phyloP scores from a whole-genome alignment of 2,113 vertebrate species.

The human (Homo sapiens) region DNA sequence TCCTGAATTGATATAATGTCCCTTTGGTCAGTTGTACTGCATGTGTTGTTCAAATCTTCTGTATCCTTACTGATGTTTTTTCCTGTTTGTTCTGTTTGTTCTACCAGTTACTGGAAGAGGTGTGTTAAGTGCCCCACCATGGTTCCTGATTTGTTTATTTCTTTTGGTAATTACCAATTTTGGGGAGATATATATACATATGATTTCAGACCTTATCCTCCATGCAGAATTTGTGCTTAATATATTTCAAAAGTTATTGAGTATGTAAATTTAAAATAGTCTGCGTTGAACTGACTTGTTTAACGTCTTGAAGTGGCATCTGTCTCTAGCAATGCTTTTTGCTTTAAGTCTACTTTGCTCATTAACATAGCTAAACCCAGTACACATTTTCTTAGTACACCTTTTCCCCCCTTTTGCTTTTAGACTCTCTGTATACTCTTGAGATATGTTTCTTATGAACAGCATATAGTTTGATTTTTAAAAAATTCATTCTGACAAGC shows the following conservation, averaged over 20 bases:
- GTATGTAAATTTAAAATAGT: background rate
- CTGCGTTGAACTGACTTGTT: background rate
- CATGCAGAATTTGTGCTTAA: background rate
- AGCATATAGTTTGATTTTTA: background rate
- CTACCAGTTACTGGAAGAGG: background rate
- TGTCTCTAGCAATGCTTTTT: background rate
- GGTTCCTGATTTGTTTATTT: background rate
- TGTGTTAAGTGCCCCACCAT: background rate
- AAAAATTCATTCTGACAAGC: background rate
- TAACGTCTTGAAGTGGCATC: background rate
- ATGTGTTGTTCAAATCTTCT: background rate
- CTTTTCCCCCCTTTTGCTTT: background rate
- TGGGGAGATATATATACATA: no score
- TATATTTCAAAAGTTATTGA: background rate
- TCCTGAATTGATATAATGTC: background rate
- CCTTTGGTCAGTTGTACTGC: background rate
- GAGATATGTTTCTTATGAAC: background rate
- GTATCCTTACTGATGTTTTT: background rate
- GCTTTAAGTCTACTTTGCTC: background rate
- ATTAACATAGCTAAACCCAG: background rate
- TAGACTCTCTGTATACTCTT: background rate
- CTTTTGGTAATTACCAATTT: background rate
- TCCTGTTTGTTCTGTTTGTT: background rate
- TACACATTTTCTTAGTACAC: background rate
- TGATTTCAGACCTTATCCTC: no score